Evolutionary conservation across 2,797 vertebrate genomes (phyloP).

Genomic region (Sebastes hubbsi): DNA sequence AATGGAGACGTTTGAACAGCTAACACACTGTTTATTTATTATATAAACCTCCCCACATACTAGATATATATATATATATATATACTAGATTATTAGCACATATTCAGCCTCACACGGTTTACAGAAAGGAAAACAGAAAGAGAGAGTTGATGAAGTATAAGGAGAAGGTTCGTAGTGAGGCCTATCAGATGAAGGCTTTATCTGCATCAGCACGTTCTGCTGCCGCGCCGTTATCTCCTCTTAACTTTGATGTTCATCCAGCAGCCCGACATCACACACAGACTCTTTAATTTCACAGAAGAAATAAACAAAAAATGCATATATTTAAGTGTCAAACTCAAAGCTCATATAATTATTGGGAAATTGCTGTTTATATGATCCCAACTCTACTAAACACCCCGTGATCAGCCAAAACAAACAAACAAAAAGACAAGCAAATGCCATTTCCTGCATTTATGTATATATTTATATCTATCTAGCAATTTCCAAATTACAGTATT

Average conservation of each 20-base stretch:
- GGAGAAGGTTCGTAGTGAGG: not conserved
- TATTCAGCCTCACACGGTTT: not conserved
- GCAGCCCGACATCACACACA: not conserved
- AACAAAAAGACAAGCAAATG: too few species aligned
- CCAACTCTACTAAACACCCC: not conserved
- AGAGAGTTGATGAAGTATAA: not conserved
- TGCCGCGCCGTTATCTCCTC: slow-evolving; percentile 1
- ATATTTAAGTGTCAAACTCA: not conserved
- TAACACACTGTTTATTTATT: not conserved
- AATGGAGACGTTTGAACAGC: not conserved
- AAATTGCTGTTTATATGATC: not conserved
- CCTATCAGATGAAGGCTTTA: slow-evolving; percentile 10
- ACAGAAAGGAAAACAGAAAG: not conserved
- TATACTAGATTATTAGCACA: too few species aligned
- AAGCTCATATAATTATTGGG: not conserved
- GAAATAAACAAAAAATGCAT: not conserved
- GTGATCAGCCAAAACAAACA: too few species aligned
- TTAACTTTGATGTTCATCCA: slow-evolving; percentile 15
- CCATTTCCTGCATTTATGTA: too few species aligned
- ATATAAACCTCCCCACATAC: too few species aligned
- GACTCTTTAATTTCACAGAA: not conserved
- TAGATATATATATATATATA: not conserved
- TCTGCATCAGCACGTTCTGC: slow-evolving; percentile 4
- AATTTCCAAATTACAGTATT: too few species aligned
- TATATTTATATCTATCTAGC: too few species aligned